Evolutionary conservation across 64 coral and sea anemone species (phyloP), one percentile per base, ranked within the genome.

Genomic region (Montipora foliosa): DNA sequence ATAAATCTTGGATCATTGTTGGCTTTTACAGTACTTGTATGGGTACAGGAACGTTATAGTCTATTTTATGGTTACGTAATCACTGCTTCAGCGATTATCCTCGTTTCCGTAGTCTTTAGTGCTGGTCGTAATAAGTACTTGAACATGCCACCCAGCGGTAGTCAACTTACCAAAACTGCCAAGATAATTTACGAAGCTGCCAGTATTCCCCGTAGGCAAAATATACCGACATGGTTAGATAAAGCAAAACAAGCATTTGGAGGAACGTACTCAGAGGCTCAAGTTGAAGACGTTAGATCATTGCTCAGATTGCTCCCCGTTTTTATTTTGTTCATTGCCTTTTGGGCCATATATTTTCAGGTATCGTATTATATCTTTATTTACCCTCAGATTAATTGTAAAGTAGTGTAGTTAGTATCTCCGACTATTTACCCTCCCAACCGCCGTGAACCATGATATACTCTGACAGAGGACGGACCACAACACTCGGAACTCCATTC

Each of bases 271-370:
- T 51, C 79, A 15, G 78, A 89, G 20, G 78, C 51, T 20, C 87
- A 90, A 67, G 95, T 96, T 6, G 95, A 93, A 87, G 91, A 96
- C 89, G 87, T 96, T 53, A 96, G 93, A 76, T 60, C 67, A 44
- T 29, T 96, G 51, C 62, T 96, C 15, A 93, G 88, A 44, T 50
- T 96, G 68, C 51, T 96, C 24, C 87, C 91, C 15, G 79, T 96
- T 3, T 96, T 96, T 86, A 60, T 71, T 60, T 79, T 89, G 47
- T 89, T 93, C 47, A 73, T 96, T 19, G 77, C 78, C 68, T 96
- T 93, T n/a, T 96, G 91, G 91, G 79, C 95, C 44, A 81, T 93
- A 66, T 93, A 93, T 37, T 80, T 78, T 3, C 95, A 96, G 95
- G 95, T 96, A 21, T 4, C 9, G 52, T 55, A 10, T 55, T 55